Percentiles rank a stretch among this genome's conserved stretches.
These are phyloP conservation scores for Zaprionus vittiger DNA, from an alignment of 1,140 invertebrate species.

Conservation along the genomic window DNA sequence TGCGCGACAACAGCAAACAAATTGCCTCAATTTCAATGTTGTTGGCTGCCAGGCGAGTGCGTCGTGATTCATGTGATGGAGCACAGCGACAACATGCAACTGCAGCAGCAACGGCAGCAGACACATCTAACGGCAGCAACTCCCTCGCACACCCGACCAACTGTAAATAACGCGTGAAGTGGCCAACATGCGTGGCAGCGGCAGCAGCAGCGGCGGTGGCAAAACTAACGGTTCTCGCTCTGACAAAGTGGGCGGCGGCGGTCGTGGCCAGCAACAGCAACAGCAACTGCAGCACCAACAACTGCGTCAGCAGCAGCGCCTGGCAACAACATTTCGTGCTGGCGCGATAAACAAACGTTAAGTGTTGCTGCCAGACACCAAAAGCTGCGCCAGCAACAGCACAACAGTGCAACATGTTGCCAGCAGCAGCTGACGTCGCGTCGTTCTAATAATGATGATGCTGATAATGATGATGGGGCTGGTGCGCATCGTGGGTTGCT, in stretches of 20 bases:
- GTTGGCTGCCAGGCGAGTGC: slow-evolving; percentile 63
- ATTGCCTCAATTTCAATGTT: slow-evolving; percentile 83
- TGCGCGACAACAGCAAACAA: slow-evolving; percentile 83
- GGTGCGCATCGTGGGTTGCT: slow-evolving; percentile 16
- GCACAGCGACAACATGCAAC: slow-evolving; percentile 60
- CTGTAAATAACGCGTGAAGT: slow-evolving; percentile 82
- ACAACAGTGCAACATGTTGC: slow-evolving; percentile 68
- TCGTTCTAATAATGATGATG: slow-evolving; percentile 19
- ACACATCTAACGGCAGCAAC: slow-evolving; percentile 73
- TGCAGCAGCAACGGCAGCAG: slow-evolving; percentile 51
- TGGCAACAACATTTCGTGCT: slow-evolving; percentile 73
- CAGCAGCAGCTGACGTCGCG: slow-evolving; percentile 2
- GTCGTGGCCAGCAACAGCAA: slow-evolving; percentile 25
- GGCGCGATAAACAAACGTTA: slow-evolving; percentile 79
- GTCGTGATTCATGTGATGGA: slow-evolving; percentile 81
- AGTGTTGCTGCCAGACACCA: slow-evolving; percentile 76
- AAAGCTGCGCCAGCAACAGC: slow-evolving; percentile 39
- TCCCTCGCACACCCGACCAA: slow-evolving; percentile 66
- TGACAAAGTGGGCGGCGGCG: slow-evolving; percentile 72
- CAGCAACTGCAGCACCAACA: slow-evolving; percentile 26
- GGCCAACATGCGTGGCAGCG: slow-evolving; percentile 79
- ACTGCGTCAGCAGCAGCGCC: slow-evolving; percentile 66
- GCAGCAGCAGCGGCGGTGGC: slow-evolving; percentile 75
- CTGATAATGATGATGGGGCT: slow-evolving; percentile 33
- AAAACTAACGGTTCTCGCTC: slow-evolving; percentile 66